These are phyloP conservation scores for Diadophis punctatus DNA, from an alignment of 2,113 vertebrate genomes.

Conservation along the genomic window DNA sequence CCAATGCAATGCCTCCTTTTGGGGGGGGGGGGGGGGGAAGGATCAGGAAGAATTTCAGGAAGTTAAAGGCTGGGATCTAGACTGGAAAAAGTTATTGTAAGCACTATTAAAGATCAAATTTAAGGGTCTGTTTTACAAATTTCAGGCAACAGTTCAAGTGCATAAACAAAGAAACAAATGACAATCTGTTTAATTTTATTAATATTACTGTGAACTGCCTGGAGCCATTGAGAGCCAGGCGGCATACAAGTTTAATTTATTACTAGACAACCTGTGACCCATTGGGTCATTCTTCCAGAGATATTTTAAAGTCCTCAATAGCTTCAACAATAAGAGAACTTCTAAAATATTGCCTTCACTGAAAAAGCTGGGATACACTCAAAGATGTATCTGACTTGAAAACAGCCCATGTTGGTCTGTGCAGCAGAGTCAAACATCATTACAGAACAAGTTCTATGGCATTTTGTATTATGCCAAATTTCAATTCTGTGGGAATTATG, in stretches of 20 bases:
- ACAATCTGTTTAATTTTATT: background rate
- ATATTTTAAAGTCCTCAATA: too few relatives aligned
- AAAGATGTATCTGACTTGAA: too few relatives aligned
- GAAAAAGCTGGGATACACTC: too few relatives aligned
- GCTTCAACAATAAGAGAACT: too few relatives aligned
- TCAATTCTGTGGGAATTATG: too few relatives aligned
- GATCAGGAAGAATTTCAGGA: background rate
- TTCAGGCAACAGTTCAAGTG: background rate
- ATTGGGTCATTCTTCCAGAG: too few relatives aligned
- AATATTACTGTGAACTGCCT: background rate
- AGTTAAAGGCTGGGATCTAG: background rate
- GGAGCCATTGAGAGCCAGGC: background rate
- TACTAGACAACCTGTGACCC: background rate
- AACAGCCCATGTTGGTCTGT: too few relatives aligned
- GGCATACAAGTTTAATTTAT: background rate
- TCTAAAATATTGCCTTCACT: too few relatives aligned
- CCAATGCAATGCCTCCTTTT: background rate
- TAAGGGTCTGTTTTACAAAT: background rate
- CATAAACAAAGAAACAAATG: background rate
- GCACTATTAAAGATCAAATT: background rate
- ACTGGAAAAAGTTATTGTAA: background rate
- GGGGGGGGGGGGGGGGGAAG: accelerated
- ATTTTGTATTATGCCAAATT: too few relatives aligned
- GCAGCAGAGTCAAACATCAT: too few relatives aligned
- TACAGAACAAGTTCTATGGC: too few relatives aligned